These are phyloP conservation scores for Pycnonotus jocosus DNA, from an alignment of 2,113 vertebrate species.

Conservation along the genomic window DNA sequence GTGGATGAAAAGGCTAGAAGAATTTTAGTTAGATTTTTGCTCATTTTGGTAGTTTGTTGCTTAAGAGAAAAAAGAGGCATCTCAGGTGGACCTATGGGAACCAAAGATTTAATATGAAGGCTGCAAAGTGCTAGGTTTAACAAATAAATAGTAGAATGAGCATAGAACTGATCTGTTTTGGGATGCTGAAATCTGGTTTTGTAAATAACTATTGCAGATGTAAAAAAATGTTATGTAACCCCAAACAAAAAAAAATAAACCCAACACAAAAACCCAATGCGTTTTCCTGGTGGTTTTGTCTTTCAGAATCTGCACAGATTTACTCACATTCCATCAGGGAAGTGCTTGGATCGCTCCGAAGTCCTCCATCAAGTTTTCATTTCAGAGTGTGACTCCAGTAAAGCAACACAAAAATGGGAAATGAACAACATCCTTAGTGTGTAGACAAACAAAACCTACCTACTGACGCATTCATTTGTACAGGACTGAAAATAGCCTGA, in stretches of 20 bases:
- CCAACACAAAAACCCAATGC: not conserved
- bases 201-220: not conserved
- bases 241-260: not conserved
- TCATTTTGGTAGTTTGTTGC: not conserved
- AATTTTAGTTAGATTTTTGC: not conserved
- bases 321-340: constrained; percentile 82
- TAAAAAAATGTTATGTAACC: fast-evolving
- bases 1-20: not conserved
- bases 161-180: not conserved
- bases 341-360: constrained; percentile 94
- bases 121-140: not conserved
- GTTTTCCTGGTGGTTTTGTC: constrained; percentile 20
- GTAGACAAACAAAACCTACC: constrained; percentile 71
- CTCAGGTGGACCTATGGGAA: not conserved
- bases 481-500: constrained; percentile 75
- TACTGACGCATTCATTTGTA: constrained; percentile 49
- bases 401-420: constrained; percentile 94
- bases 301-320: constrained; percentile 88
- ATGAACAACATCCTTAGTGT: constrained; percentile 97
- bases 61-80: not conserved
- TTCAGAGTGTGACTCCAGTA: constrained; percentile 87
- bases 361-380: constrained; percentile 93
- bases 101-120: not conserved
- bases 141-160: not conserved
- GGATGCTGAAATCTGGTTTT: not conserved